Evolutionary conservation across 2,888 invertebrate species (phyloP).

Genomic region (Orgyia antiqua): DNA sequence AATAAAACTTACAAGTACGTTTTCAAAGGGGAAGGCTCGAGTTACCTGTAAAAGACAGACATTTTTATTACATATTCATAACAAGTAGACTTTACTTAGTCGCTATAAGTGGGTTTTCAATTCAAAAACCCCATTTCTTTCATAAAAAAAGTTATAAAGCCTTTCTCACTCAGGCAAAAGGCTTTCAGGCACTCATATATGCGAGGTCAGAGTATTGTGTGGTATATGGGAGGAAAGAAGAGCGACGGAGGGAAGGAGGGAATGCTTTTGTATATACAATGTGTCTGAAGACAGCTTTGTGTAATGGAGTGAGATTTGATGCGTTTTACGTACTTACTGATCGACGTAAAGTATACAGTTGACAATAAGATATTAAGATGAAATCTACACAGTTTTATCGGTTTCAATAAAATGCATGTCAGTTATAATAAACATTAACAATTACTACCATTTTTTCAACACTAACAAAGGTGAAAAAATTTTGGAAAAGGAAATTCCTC

Average conservation of each 20-base stretch:
- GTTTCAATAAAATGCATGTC: too few relatives aligned
- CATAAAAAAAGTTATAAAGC: conserved; percentile 47
- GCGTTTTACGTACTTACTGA: conserved; percentile 14
- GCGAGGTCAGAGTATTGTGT: conserved; percentile 21
- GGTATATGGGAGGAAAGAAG: conserved; percentile 10
- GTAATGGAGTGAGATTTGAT: conserved; percentile 10
- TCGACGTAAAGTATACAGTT: conserved; percentile 5
- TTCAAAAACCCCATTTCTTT: conserved; percentile 25
- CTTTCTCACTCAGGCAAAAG: conserved; percentile 40
- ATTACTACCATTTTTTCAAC: too few relatives aligned
- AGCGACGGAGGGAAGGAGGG: conserved; percentile 23
- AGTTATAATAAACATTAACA: too few relatives aligned
- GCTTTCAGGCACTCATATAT: conserved; percentile 40
- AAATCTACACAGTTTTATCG: too few relatives aligned
- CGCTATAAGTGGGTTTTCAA: conserved; percentile 25
- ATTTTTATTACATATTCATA: conserved; percentile 17
- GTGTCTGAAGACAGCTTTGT: conserved; percentile 7
- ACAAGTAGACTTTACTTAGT: conserved; percentile 20
- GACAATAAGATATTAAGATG: conserved; percentile 1
- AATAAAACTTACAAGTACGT: too few relatives aligned
- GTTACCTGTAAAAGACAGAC: conserved; percentile 24
- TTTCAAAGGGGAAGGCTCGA: too few relatives aligned
- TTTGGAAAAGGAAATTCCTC: too few relatives aligned
- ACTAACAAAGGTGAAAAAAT: too few relatives aligned
- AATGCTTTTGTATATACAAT: conserved; percentile 8